A percentile compares a stretch with the other conserved stretches of the same genome.
Evolutionary conservation across 2,888 invertebrate species (phyloP).

Genomic region (Carcina quercana): DNA sequence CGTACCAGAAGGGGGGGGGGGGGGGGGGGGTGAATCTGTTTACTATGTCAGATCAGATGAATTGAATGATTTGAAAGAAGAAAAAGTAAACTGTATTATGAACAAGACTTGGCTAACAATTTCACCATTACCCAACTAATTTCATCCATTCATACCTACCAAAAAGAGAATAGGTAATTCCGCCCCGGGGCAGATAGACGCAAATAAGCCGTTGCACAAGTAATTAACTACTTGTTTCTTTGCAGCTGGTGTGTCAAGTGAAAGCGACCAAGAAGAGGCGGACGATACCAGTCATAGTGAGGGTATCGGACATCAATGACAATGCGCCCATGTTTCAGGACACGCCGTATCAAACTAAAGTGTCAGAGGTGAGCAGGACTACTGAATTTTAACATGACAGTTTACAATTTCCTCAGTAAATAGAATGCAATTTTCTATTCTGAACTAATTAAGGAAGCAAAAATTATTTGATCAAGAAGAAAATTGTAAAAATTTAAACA

Average conservation of each 20-base stretch:
- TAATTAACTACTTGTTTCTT: constrained; percentile 8
- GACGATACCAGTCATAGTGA: constrained; percentile 90
- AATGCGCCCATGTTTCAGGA: constrained; percentile 90
- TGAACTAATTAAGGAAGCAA: no score
- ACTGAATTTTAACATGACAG: no score
- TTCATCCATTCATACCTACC: background rate
- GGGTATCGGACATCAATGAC: constrained; percentile 93
- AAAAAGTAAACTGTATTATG: no score
- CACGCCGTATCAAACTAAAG: constrained; percentile 87
- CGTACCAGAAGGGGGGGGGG: no score
- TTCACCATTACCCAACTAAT: background rate
- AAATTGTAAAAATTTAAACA: no score
- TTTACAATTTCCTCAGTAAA: no score
- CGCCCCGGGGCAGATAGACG: constrained; percentile 4
- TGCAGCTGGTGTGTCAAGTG: constrained; percentile 88
- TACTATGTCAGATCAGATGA: no score
- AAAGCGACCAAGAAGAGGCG: constrained; percentile 86
- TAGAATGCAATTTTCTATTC: no score
- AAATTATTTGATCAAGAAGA: no score
- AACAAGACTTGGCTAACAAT: background rate
- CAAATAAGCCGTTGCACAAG: no score
- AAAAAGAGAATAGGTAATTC: constrained; percentile 3
- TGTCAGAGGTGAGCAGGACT: constrained; percentile 83
- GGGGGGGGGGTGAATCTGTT: no score
- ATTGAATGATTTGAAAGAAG: no score